A percentile compares a stretch with the other conserved stretches of the same genome.
Evolutionary conservation across 2,888 invertebrate species (phyloP).

Genomic region (Bugula neritina): DNA sequence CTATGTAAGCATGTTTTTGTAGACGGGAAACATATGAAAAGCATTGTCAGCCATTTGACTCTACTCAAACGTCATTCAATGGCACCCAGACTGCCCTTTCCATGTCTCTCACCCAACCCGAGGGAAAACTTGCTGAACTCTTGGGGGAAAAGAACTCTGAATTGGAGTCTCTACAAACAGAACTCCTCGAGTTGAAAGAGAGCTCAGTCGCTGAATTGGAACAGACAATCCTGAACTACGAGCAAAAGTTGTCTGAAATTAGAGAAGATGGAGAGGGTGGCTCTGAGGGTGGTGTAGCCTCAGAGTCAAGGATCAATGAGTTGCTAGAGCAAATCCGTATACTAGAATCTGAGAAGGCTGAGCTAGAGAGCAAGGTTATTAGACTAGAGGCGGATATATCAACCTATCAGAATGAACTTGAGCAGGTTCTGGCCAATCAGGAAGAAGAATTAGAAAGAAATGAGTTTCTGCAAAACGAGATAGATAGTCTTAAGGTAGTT

Average conservation of each 20-base stretch:
- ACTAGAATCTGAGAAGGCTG: not conserved
- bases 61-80: conserved; percentile 11
- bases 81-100: not conserved
- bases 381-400: not conserved
- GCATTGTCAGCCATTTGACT: conserved; percentile 17
- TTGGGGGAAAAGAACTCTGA: not conserved
- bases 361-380: not conserved
- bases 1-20: no score
- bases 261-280: not conserved
- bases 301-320: not conserved
- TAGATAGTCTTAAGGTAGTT: not conserved
- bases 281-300: no score
- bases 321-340: not conserved
- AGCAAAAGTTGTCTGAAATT: not conserved
- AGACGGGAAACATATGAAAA: not conserved
- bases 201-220: not conserved
- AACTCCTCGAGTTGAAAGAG: conserved; percentile 10
- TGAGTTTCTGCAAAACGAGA: not conserved
- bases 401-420: conserved; percentile 23
- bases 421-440: conserved; percentile 22
- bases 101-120: not conserved
- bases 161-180: not conserved
- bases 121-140: not conserved
- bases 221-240: not conserved
- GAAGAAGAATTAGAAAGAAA: conserved; percentile 22